These are phyloP conservation scores for Thecophora atra DNA, from an alignment of 2,888 invertebrate species.

Conservation along the genomic window DNA sequence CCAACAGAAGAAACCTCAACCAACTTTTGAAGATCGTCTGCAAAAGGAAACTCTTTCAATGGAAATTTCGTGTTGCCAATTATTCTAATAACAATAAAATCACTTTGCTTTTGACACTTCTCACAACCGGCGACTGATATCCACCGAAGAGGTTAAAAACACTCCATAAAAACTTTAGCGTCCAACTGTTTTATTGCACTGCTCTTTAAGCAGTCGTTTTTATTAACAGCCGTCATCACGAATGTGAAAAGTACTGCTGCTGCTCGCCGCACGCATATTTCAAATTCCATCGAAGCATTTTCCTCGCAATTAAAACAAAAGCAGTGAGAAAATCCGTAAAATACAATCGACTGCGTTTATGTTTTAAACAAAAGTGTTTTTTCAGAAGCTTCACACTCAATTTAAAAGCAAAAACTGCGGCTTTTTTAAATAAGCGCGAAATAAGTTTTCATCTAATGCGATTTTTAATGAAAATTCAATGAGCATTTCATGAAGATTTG, in stretches of 20 bases:
- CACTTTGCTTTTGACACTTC: no score
- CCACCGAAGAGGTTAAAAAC: no score
- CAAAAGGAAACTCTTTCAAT: no score
- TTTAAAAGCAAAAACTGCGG: slow-evolving; percentile 5
- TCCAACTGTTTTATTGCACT: background rate
- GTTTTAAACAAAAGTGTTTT: background rate
- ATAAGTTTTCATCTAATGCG: background rate
- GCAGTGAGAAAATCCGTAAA: slow-evolving; percentile 30
- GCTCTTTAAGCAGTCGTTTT: no score
- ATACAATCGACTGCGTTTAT: slow-evolving; percentile 2
- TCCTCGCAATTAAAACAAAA: slow-evolving; percentile 32
- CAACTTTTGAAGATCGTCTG: background rate
- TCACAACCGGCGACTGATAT: no score
- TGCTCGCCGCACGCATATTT: background rate
- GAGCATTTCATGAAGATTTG: no score
- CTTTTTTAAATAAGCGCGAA: background rate
- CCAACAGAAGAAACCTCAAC: background rate
- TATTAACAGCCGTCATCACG: no score
- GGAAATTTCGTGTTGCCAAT: no score
- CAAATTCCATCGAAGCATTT: background rate
- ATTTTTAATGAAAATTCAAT: no score
- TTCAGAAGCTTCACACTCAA: background rate
- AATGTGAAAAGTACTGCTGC: no score
- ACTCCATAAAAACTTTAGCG: background rate
- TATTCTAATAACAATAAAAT: no score